Base-by-base conservation (phyloP, 2,113 vertebrate genomes). In the Pelmatolapia mariae region DNA sequence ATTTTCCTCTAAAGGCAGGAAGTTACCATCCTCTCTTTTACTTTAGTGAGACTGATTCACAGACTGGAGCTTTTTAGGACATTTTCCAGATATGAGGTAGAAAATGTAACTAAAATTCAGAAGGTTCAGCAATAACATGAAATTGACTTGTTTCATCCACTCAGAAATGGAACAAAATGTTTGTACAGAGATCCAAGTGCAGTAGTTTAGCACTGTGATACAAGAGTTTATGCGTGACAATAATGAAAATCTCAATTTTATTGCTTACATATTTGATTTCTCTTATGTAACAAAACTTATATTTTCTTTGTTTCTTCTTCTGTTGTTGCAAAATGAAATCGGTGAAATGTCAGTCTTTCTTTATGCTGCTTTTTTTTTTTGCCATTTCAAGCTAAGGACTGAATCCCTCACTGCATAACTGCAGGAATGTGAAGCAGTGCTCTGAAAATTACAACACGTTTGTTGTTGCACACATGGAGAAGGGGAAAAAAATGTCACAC, bases 51-150 rank as follows among this genome's bases (percentile, higher is more conserved):
- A 47, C 9, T 7, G 68, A 29, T 15, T 45, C 40, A 47, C 15
- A 76, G 24, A 84, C 71, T 89, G 24, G 38, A 82, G 78, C 47
- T 10, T 63, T 80, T 92, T 78, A 85, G 29, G 33, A 73, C 80
- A 85, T 87, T 81, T 87, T 80, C 45, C 81, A 83, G 85, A 90
- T 91, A 88, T 91, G 19, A 50, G 78, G 78, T 82, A 87, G 47
- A 80, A 86, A 56, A 88, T 73, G 71, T 54, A 78, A 22, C 19
- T 33, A 47, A 66, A 0, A 18, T 31, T 31, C 16, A 12, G 26
- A 52, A 52, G 29, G 26, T 31, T 78, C 26, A 52, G 18, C 45
- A 78, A 52, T 52, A n/a, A 52, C 3, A 4, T 0, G 26, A 78
- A 52, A 78, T n/a, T 78, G 26, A 52, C 26, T 78, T n/a, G 26